phyloP scores from a whole-genome alignment of 1,140 invertebrate species.

The Psilanteris sp. region DNA sequence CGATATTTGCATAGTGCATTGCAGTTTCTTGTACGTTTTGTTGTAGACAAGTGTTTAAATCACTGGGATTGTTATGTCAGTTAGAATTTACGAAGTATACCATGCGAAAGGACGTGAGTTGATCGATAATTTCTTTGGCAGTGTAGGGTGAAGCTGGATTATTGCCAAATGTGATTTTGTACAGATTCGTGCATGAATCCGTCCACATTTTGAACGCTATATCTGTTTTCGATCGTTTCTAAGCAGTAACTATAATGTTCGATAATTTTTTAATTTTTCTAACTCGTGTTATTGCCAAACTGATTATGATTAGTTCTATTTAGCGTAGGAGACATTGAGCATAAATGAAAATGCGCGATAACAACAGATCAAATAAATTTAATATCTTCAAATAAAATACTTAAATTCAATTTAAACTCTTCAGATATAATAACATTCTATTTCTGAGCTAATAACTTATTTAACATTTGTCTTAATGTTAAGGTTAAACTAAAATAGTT shows the following conservation, averaged over 20 bases:
- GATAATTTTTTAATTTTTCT: no score
- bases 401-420: no score
- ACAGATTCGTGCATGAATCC: conserved; percentile 8
- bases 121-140: conserved; percentile 61
- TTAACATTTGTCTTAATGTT: no score
- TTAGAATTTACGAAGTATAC: conserved; percentile 42
- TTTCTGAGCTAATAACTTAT: no score
- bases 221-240: neutral
- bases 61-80: conserved; percentile 37
- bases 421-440: no score
- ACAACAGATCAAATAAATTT: no score
- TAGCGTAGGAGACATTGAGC: no score
- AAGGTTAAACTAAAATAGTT: no score
- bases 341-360: no score
- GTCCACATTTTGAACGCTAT: neutral
- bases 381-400: no score
- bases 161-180: conserved; percentile 40
- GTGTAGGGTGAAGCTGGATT: conserved; percentile 10
- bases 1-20: conserved; percentile 18
- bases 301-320: no score
- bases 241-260: neutral
- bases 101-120: conserved; percentile 26
- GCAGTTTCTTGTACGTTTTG: conserved; percentile 24
- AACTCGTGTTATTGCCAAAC: no score
- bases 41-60: conserved; percentile 38